A percentile compares a stretch with the other conserved stretches of the same genome.
Evolutionary conservation across 2,888 invertebrate genomes (phyloP).

Genomic region (Habrosyne pyritoides): DNA sequence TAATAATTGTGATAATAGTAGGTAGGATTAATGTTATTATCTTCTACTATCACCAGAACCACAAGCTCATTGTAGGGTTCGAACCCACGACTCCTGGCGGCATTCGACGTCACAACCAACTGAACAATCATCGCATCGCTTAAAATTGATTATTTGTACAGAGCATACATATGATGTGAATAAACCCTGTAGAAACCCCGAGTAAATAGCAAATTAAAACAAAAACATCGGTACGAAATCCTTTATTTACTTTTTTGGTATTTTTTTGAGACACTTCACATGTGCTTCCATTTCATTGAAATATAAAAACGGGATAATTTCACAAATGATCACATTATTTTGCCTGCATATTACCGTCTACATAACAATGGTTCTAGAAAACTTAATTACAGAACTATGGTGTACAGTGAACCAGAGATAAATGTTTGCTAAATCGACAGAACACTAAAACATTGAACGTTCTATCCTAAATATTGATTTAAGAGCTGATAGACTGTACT

Average conservation of each 20-base stretch:
- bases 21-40: no score
- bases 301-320: slow-evolving; percentile 46
- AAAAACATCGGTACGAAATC: slow-evolving; percentile 65
- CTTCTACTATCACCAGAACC: no score
- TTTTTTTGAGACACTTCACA: slow-evolving; percentile 72
- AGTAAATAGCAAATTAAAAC: slow-evolving; percentile 42
- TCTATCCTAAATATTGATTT: neutral
- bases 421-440: neutral
- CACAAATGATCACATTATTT: slow-evolving; percentile 19
- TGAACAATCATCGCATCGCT: no score
- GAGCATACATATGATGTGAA: no score
- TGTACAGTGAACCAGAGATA: neutral
- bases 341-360: slow-evolving; percentile 6
- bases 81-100: no score
- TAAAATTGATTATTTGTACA: no score
- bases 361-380: neutral
- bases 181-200: neutral
- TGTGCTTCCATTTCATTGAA: slow-evolving; percentile 55
- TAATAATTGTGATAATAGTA: no score
- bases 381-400: neutral
- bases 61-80: no score
- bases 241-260: slow-evolving; percentile 77
- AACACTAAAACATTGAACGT: neutral
- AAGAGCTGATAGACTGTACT: slow-evolving; percentile 1
- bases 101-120: no score